phyloP scores from a whole-genome alignment of 2,797 vertebrate species.

The Tachyglossus aculeatus region DNA sequence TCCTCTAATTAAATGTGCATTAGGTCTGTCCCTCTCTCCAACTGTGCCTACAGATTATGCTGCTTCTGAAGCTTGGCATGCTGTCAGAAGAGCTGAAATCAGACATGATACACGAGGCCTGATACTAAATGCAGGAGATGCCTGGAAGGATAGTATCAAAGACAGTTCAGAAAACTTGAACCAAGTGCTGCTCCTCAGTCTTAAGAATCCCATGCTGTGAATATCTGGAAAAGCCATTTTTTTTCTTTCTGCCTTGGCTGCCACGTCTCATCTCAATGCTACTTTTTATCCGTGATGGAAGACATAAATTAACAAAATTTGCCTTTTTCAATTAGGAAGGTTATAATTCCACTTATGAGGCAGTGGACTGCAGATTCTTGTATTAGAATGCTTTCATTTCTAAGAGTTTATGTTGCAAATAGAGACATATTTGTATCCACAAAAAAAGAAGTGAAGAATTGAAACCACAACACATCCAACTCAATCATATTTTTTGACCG shows the following conservation, averaged over 20 bases:
- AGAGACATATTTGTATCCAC: too few species aligned
- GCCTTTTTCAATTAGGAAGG: too few species aligned
- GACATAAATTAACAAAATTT: too few species aligned
- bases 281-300: neutral
- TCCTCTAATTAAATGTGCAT: constrained; percentile 7
- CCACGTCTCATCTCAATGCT: neutral
- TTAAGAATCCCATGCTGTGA: constrained; percentile 21
- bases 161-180: constrained; percentile 29
- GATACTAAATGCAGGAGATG: constrained; percentile 9
- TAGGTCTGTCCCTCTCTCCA: constrained; percentile 27
- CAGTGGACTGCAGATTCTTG: too few species aligned
- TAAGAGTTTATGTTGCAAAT: too few species aligned
- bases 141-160: constrained; percentile 23
- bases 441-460: too few species aligned
- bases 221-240: constrained; percentile 24
- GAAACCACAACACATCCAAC: too few species aligned
- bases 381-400: too few species aligned
- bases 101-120: constrained; percentile 38
- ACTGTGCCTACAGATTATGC: constrained; percentile 46
- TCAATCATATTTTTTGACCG: too few species aligned
- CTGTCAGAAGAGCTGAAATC: constrained; percentile 45
- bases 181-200: neutral
- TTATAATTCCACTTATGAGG: too few species aligned
- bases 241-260: neutral
- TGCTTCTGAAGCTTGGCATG: constrained; percentile 15